Evolutionary conservation across 2,113 vertebrate species (phyloP), one percentile per base, ranked within the genome.

Genomic region (Tauraco erythrolophus): DNA sequence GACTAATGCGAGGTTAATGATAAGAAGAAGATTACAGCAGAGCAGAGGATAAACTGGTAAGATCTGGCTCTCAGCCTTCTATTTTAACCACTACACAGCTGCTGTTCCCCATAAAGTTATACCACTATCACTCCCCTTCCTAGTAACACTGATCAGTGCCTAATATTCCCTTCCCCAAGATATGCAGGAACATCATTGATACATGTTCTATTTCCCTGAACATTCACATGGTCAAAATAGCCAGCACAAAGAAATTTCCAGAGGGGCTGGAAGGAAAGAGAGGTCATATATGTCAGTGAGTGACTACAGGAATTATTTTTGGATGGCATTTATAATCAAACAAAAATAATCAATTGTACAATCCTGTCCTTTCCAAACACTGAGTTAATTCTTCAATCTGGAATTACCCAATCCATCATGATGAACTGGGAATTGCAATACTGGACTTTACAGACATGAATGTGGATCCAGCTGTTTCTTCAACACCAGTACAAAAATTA

Each of bases 401-500:
- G 91, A 95, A 95, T 95, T 89, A 94, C 69, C 46, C 72, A 94
- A 94, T 97, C 69, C 83, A 94, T 95, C 95, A 92, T 4, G 1
- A 88, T 71, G 86, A 91, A 88, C 57, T 89, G 91, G 94, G 86
- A 95, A 91, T 82, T 94, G 91, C 88, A 78, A 60, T 64, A 31
- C 43, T 37, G 86, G 65, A 65, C 61, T 92, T 81, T 91, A 81
- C 51, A 93, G 94, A 54, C 53, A 89, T 76, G 85, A 95, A 94
- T 82, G 83, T 87, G 88, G 56, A 97, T 87, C 91, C 96, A 97
- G 95, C 88, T 96, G 96, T 87, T 94, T 89, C 86, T 91, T 91
- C 72, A 64, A 91, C 39, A 80, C 13, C 64, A 87, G 57, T 50
- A 88, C 14, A 24, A 92, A 94, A 94, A 84, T 37, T 66, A 87